These are phyloP conservation scores for Sebastes trivittatus DNA, from an alignment of 2,797 vertebrate genomes.

Conservation along the genomic window DNA sequence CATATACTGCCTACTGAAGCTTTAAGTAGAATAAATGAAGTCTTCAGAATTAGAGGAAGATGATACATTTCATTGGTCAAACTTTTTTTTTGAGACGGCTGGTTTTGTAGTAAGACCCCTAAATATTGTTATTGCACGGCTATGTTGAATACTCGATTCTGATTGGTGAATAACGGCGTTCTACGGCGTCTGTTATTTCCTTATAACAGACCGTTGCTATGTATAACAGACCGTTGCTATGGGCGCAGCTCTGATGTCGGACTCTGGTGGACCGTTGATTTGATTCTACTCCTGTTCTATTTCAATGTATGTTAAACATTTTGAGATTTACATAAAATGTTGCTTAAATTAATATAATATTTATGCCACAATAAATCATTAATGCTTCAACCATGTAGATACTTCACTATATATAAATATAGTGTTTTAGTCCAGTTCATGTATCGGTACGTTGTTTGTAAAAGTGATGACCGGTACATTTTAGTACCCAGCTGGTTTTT, in stretches of 20 bases:
- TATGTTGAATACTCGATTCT: too few relatives aligned
- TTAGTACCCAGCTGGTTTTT: neutral
- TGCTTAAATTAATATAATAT: neutral
- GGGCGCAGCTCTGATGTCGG: too few relatives aligned
- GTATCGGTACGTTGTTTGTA: neutral
- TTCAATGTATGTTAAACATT: too few relatives aligned
- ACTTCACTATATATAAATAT: neutral
- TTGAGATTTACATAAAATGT: neutral
- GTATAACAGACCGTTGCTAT: too few relatives aligned
- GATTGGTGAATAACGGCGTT: too few relatives aligned
- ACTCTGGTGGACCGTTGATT: too few relatives aligned
- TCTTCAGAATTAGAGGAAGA: neutral
- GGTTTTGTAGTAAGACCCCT: too few relatives aligned
- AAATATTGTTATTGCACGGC: too few relatives aligned
- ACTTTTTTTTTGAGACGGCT: rapidly evolving
- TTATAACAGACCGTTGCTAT: too few relatives aligned
- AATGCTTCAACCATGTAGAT: neutral
- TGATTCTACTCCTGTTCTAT: too few relatives aligned
- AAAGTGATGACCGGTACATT: neutral
- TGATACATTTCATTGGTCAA: neutral
- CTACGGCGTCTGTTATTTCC: too few relatives aligned
- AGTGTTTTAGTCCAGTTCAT: neutral
- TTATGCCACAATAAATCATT: neutral
- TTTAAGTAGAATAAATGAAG: neutral
- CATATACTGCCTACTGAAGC: too few relatives aligned